Evolutionary conservation across 2,888 invertebrate species (phyloP).

Genomic region (Xestia rhomboidea): DNA sequence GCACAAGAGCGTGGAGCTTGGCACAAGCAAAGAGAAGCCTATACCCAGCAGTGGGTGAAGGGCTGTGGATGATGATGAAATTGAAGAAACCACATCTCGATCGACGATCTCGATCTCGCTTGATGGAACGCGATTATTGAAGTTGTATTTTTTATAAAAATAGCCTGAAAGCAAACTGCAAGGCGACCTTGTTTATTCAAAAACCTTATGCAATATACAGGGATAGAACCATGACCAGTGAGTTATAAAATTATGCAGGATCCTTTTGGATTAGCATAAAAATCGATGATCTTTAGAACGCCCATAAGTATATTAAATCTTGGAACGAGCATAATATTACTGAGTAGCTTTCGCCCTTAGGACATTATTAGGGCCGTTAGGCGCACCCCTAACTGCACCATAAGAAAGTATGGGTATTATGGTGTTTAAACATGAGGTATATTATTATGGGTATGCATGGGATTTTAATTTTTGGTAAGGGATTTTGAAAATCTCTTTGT

Average conservation of each 20-base stretch:
- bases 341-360: slow-evolving; percentile 52
- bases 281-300: slow-evolving; percentile 47
- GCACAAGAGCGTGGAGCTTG: no score
- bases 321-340: slow-evolving; percentile 43
- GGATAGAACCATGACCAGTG: neutral
- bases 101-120: neutral
- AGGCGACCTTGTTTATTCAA: neutral
- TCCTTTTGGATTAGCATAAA: slow-evolving; percentile 41
- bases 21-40: no score
- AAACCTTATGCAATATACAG: neutral
- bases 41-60: no score
- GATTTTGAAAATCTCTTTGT: neutral
- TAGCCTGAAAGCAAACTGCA: neutral
- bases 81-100: neutral
- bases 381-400: slow-evolving; percentile 56
- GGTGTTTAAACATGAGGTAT: slow-evolving; percentile 12
- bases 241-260: slow-evolving; percentile 49
- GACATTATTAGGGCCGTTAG: slow-evolving; percentile 53
- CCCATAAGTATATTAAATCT: slow-evolving; percentile 35
- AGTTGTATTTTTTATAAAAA: neutral
- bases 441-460: slow-evolving; percentile 2
- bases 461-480: neutral
- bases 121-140: neutral
- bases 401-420: slow-evolving; percentile 46
- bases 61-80: neutral